These are phyloP conservation scores for Synergus laeviventris DNA, from an alignment of 2,888 invertebrate species.

Conservation along the genomic window DNA sequence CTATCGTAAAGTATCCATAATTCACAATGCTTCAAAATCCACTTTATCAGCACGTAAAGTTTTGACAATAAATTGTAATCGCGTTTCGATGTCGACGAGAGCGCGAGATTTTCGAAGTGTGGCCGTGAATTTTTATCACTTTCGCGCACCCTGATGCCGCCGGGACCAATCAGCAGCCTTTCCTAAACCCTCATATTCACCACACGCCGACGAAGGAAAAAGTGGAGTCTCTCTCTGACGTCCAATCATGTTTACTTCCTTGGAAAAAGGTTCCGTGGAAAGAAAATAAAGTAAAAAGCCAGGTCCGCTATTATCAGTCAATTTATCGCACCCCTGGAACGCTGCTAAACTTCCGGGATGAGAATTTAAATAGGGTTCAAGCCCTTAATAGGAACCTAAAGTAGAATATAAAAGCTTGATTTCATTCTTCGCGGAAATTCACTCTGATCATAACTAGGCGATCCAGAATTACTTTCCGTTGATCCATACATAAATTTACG, in stretches of 20 bases:
- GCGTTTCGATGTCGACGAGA: slow-evolving; percentile 45
- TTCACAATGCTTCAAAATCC: neutral
- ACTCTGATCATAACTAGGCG: neutral
- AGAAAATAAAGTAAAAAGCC: slow-evolving; percentile 4
- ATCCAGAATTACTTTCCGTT: too few relatives aligned
- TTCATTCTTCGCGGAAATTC: neutral
- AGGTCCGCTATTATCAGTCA: slow-evolving; percentile 3
- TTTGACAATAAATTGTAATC: slow-evolving; percentile 57
- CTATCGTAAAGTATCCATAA: slow-evolving; percentile 4
- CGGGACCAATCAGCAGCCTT: slow-evolving; percentile 73
- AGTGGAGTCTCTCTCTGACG: slow-evolving; percentile 23
- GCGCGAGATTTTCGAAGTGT: slow-evolving; percentile 47
- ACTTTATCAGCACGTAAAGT: slow-evolving; percentile 44
- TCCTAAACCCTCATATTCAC: slow-evolving; percentile 46
- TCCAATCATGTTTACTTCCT: slow-evolving; percentile 28
- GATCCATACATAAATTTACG: too few relatives aligned
- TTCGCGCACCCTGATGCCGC: slow-evolving; percentile 69
- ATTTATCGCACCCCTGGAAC: slow-evolving; percentile 28
- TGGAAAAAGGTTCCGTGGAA: slow-evolving; percentile 25
- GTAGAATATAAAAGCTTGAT: neutral
- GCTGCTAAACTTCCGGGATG: slow-evolving; percentile 10
- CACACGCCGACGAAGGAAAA: slow-evolving; percentile 1
- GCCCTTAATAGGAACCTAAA: neutral
- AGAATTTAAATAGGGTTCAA: neutral
- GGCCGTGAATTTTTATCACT: slow-evolving; percentile 55